These are phyloP conservation scores for Parus major DNA, from an alignment of 2,113 vertebrate genomes.

Conservation along the genomic window DNA sequence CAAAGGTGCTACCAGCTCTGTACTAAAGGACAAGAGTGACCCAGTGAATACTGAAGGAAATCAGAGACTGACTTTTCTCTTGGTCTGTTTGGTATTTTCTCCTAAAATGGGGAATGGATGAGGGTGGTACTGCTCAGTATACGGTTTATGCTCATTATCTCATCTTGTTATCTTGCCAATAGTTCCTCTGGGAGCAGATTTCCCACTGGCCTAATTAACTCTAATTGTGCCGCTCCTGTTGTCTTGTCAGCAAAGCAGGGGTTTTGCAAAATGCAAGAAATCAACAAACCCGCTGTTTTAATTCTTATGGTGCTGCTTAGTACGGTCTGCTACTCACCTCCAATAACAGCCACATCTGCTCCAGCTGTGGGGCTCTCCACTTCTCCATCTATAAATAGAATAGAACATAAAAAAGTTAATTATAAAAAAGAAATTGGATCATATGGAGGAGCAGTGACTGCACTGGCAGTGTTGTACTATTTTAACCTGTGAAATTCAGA, in stretches of 20 bases:
- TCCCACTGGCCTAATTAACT: slow-evolving; percentile 55
- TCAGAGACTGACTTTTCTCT: neutral
- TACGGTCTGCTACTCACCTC: slow-evolving; percentile 27
- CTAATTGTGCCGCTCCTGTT: slow-evolving; percentile 7
- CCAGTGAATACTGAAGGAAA: neutral
- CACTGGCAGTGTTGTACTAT: neutral
- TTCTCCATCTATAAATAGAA: slow-evolving; percentile 62
- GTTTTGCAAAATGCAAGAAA: neutral
- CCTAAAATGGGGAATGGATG: neutral
- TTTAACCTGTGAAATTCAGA: slow-evolving; percentile 20
- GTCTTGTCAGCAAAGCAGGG: neutral
- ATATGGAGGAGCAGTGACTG: neutral
- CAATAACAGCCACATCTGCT: slow-evolving; percentile 69
- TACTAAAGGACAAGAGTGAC: neutral
- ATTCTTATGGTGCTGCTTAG: neutral
- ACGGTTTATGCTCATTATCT: slow-evolving; percentile 22
- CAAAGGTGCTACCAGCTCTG: neutral
- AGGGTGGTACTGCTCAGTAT: neutral
- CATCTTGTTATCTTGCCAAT: slow-evolving; percentile 7
- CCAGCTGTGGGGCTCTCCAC: slow-evolving; percentile 24
- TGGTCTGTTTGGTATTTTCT: neutral
- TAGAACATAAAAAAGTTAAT: slow-evolving; percentile 23
- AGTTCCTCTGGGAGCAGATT: slow-evolving; percentile 28
- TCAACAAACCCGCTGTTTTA: neutral
- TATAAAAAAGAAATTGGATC: neutral